These are phyloP conservation scores for Eudyptes chrysolophus DNA, from an alignment of 2,113 vertebrate genomes.

Conservation along the genomic window DNA sequence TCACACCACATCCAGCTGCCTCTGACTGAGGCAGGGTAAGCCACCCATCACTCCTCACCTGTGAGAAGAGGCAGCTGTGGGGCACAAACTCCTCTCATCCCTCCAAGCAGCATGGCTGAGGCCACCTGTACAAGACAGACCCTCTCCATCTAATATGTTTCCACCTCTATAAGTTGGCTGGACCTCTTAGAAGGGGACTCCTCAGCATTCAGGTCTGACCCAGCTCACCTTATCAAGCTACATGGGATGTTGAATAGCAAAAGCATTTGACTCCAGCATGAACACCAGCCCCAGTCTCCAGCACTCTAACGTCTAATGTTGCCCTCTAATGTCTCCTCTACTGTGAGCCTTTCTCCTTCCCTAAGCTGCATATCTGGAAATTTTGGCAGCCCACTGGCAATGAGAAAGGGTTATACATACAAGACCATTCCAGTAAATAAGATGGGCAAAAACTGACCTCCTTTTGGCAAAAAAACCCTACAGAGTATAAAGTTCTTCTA, in stretches of 20 bases:
- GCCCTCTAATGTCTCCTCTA: background rate
- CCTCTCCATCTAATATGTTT: background rate
- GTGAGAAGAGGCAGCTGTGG: background rate
- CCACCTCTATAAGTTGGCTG: background rate
- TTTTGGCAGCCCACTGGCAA: background rate
- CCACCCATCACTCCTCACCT: background rate
- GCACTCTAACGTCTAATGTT: background rate
- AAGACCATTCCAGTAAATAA: background rate
- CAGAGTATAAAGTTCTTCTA: background rate
- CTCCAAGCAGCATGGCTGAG: background rate
- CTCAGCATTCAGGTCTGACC: background rate
- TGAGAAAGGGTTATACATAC: background rate
- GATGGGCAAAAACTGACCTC: background rate
- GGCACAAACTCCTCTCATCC: background rate
- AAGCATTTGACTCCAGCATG: background rate
- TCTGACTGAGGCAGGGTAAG: background rate
- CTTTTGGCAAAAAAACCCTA: background rate
- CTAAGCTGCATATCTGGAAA: background rate
- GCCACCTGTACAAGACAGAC: background rate
- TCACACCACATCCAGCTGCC: background rate
- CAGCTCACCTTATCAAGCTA: background rate
- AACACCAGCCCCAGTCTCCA: background rate
- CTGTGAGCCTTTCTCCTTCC: background rate
- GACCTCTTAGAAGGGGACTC: background rate
- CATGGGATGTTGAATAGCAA: rapidly evolving